phyloP scores from a whole-genome alignment of 64 coral and sea anemone genomes.

The Montipora cactus region DNA sequence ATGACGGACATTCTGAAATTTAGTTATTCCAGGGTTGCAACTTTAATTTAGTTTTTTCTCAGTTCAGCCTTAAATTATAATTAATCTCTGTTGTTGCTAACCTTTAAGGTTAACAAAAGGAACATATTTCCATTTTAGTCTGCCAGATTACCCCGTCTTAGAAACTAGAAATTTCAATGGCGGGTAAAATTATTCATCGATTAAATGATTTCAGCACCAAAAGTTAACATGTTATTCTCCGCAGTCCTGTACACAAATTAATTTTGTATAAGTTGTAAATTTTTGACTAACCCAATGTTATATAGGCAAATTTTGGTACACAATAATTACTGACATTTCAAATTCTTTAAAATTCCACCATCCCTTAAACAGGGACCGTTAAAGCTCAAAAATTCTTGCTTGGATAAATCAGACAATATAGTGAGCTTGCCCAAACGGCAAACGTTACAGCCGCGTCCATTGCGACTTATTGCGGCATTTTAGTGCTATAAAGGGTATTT shows the following conservation, averaged over 20 bases:
- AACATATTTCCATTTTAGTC: not conserved
- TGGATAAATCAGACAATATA: not conserved
- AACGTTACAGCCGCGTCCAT: not conserved
- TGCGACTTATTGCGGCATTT: not conserved
- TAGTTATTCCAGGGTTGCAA: not conserved
- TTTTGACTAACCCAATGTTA: conserved; percentile 2
- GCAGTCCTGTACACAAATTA: conserved; percentile 40
- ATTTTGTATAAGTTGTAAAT: conserved; percentile 41
- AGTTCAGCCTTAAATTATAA: not conserved
- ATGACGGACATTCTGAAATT: conserved; percentile 9
- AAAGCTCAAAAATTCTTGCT: not conserved
- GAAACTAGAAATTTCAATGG: not conserved
- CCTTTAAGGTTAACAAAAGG: not conserved
- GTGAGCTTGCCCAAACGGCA: not conserved
- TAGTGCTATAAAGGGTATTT: not conserved
- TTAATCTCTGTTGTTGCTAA: not conserved
- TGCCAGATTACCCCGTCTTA: not conserved
- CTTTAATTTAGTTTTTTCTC: not conserved
- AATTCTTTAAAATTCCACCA: conserved; percentile 40
- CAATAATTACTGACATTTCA: not conserved
- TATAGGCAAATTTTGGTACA: conserved; percentile 20
- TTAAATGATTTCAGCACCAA: not conserved
- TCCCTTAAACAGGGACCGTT: not conserved
- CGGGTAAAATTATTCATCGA: not conserved
- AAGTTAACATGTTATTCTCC: conserved; percentile 10